Base-by-base conservation (phyloP, 2,888 invertebrate genomes). In the Drepana falcataria region DNA sequence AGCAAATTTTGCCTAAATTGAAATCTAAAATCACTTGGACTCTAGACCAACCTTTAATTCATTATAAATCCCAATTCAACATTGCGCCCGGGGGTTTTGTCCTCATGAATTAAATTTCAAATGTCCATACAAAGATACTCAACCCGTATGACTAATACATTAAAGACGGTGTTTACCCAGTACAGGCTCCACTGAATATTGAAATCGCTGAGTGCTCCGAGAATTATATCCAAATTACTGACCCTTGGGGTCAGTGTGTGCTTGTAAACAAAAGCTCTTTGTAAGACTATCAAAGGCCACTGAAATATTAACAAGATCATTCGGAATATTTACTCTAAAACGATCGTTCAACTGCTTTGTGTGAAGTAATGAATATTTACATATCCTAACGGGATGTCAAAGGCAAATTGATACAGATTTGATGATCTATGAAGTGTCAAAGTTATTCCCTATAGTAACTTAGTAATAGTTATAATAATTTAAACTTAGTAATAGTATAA, bases 151-250 rank as follows among this genome's bases (percentile, higher is more conserved):
- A 48, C 54, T 59, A 52, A 63, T 60, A 63, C 64, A 68, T 65
- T 68, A 60, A 60, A 65, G 59, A 60, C 59, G 52, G 56, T 60
- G 59, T 66, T 61, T 60, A 60, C 60, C 40, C 57, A 7, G 35
- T 48, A 55, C 59, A 58, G 61, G 64, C 56, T 54, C 54, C 53
- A 47, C 59, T 76, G 67, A 74, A 75, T 75, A 73, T 71, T 71
- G 59, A 52, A 73, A 71, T 64, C 57, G 59, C 57, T 54, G 59
- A 60, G 69, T 60, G 66, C 59, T 61, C 59, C 9, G 59, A 58
- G 53, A 69, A 68, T 70, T 69, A 69, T 67, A 69, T 58, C 63
- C 64, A 63, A 67, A 66, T 69, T 70, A 65, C 61, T 53, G 54
- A 52, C 57, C 60, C 59, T 49, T 9, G 9, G 63, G 61, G 54